phyloP scores from a whole-genome alignment of 2,113 vertebrate genomes.

The Zosterops japonicus region DNA sequence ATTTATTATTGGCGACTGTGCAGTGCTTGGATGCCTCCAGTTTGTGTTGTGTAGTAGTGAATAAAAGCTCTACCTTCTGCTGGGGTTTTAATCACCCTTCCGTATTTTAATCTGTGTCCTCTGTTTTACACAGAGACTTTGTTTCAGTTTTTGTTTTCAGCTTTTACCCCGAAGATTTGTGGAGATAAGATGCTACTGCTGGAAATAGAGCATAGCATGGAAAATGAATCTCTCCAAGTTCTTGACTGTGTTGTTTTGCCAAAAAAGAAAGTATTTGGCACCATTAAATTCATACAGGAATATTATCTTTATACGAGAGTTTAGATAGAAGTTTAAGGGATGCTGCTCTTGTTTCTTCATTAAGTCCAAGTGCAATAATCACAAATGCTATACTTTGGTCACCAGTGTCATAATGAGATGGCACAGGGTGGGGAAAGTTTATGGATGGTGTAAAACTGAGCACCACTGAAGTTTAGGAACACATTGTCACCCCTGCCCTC shows the following conservation, averaged over 20 bases:
- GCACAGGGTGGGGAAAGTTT: background rate
- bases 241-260: background rate
- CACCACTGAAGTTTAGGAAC: background rate
- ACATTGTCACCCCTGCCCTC: background rate
- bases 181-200: background rate
- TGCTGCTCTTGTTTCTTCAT: background rate
- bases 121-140: background rate
- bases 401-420: background rate
- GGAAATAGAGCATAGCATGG: background rate
- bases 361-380: background rate
- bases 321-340: background rate
- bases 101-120: background rate
- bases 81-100: background rate
- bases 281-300: background rate
- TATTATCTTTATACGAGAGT: background rate
- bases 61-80: background rate
- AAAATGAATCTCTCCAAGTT: slow-evolving; percentile 28
- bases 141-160: background rate
- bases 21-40: background rate
- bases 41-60: background rate
- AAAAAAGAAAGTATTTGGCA: background rate
- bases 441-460: background rate
- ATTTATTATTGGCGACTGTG: background rate
- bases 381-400: background rate
- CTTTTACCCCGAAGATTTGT: background rate